Evolutionary conservation across 1,140 invertebrate genomes (phyloP), one percentile per base, ranked within the genome.

Genomic region (Neodiprion fabricii): DNA sequence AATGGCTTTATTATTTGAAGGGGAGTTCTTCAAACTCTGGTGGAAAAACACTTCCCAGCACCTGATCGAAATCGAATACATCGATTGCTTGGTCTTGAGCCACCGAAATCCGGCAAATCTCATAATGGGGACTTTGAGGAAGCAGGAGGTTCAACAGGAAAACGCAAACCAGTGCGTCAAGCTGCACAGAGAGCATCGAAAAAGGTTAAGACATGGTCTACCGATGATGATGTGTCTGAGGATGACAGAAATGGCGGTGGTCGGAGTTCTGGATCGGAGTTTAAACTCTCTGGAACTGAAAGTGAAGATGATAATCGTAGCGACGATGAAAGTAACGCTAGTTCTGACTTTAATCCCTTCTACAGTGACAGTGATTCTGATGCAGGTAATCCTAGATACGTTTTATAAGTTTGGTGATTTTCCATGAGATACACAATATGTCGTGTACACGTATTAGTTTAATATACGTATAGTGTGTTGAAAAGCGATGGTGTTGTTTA

Each of bases 11-110:
- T 48, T 72, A 77, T 50, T 82, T 81, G 40, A 82, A 95, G 93
- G 85, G 97, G 97, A 72, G 97, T 99, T 12, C 92, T 99, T 79
- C 97, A 98, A 86, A 95, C 96, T 0, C 88, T 99, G 72, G 96
- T 99, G 0, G 97, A 99, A 86, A 98, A 98, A 84, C 97, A 99
- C 89, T 99, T 99, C 85, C 98, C 98, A 8, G 97, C 96, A 4
- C 96, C 97, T 5, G 95, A 98, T 89, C 90, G 95, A 71, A 94
- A 92, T 86, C 91, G 96, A 76, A 96, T 97, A 73, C 93, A 95
- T 79, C 91, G 94, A 69, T 88, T 98, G 66, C 89, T 98, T 28
- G 96, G 96, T 1, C 84, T 97, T 23, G 94, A 94, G 80, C 81
- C 87, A 8, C 85, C 89, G 1, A 85, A 89, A 75, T 77, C 74